Base-by-base conservation (phyloP, 64 coral and sea anemone species). In the Porites australiensis region DNA sequence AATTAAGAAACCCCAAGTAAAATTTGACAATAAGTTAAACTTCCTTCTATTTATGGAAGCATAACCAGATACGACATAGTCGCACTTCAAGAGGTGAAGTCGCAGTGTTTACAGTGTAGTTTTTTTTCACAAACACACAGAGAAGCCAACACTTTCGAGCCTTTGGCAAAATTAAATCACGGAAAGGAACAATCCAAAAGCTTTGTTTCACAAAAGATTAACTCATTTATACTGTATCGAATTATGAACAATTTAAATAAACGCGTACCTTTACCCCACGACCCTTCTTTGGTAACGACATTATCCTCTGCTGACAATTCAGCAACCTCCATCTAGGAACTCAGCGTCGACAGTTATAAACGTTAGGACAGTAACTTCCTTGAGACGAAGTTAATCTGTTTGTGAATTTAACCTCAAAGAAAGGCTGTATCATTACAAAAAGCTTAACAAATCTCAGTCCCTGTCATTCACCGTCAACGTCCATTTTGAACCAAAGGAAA, bases 401-500 rank as follows among this genome's bases (percentile, higher is more conserved):
- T 50, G n/a, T 51, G 44, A 84, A 84, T 50, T 50, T 84, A 68
- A 84, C 63, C 81, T 84, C 81, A 13, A 4, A 18, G 16, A 69
- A 84, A 67, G 5, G 18, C 21, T 5, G 44, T 46, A 49, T 67
- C 81, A 84, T 68, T 68, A 68, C 81, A 67, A 84, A 84, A 66
- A 22, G 10, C 13, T 50, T 50, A 16, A 50, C 18, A 69, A 75
- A 49, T 68, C 19, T 51, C 46, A 50, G 45, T 68, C 22, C 61
- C 68, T 49, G 44, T 48, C 62, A 67, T 6, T 44, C 58, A n/a
- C 43, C 6, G 58, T 68, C 81, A 84, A 84, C 63, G 81, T 84
- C 81, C 81, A 84, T 84, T 84, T 84, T 84, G 81, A 84, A 83
- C 50, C 50, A 83, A 83, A 44, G 62, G 44, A 84, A 84, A 61